Evolutionary conservation across 2,888 invertebrate genomes (phyloP).

Genomic region (Biston stratarius): DNA sequence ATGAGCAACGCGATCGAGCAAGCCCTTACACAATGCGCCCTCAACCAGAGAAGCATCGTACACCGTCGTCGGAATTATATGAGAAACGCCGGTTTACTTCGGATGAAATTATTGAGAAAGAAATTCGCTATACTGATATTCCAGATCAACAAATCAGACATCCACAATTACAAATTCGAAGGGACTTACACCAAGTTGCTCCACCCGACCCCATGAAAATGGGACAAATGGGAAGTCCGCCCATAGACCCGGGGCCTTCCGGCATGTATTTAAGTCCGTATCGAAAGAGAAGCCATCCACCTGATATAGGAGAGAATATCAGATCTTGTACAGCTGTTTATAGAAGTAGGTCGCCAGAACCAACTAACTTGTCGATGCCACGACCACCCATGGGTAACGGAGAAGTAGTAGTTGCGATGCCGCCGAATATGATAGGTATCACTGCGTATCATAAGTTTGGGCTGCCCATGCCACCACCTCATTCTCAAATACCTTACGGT

Average conservation of each 20-base stretch:
- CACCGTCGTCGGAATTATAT: conserved; percentile 69
- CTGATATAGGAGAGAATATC: conserved; percentile 78
- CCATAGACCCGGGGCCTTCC: conserved; percentile 79
- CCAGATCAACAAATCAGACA: conserved; percentile 78
- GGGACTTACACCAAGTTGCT: conserved; percentile 89
- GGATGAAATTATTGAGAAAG: conserved; percentile 80
- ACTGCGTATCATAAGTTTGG: conserved; percentile 82
- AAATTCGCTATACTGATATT: conserved; percentile 80
- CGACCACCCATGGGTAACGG: conserved; percentile 66
- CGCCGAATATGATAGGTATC: conserved; percentile 77
- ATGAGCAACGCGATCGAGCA: conserved; percentile 85
- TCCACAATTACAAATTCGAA: conserved; percentile 90
- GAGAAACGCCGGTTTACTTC: conserved; percentile 80
- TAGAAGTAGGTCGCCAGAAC: conserved; percentile 80
- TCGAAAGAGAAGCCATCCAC: conserved; percentile 86
- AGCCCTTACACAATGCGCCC: conserved; percentile 92
- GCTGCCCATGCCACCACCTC: conserved; percentile 78
- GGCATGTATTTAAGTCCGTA: conserved; percentile 82
- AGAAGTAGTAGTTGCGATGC: conserved; percentile 74
- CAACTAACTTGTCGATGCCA: conserved; percentile 81
- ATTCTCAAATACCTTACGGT: conserved; percentile 76
- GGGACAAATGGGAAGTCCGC: conserved; percentile 73
- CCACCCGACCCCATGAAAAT: conserved; percentile 75
- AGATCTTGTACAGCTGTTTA: conserved; percentile 76
- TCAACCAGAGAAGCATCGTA: conserved; percentile 82